A percentile compares a stretch with the other conserved stretches of the same genome.
phyloP scores from a whole-genome alignment of 2,888 invertebrate genomes.

The Hoplodrina ambigua region DNA sequence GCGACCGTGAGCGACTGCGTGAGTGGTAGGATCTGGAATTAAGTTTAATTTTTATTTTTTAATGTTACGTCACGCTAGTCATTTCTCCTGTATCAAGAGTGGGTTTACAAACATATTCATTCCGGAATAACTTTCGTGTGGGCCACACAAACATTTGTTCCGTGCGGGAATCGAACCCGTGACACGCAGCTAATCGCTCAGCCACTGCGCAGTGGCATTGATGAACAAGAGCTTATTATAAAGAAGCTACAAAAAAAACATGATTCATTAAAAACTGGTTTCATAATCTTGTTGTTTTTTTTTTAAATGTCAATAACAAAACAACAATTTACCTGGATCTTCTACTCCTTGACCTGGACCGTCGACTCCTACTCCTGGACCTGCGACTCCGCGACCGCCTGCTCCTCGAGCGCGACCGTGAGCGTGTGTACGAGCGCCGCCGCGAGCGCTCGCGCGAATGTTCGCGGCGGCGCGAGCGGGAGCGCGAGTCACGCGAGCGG shows the following conservation, averaged over 20 bases:
- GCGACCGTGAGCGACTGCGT: conserved; percentile 75
- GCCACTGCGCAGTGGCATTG: too few species aligned
- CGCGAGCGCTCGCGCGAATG: conserved; percentile 69
- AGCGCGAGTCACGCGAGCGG: conserved; percentile 57
- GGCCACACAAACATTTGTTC: too few species aligned
- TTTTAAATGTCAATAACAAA: not conserved
- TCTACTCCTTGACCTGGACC: conserved; percentile 77
- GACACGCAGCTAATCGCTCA: too few species aligned
- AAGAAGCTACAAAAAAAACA: too few species aligned
- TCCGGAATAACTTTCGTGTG: too few species aligned
- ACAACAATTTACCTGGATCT: conserved; percentile 60
- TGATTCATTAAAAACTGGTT: too few species aligned
- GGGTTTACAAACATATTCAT: too few species aligned
- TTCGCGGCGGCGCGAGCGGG: conserved; percentile 63
- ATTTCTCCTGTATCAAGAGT: too few species aligned
- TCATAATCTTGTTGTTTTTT: too few species aligned
- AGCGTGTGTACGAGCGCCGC: conserved; percentile 70
- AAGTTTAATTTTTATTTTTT: not conserved
- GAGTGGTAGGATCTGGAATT: conserved; percentile 75
- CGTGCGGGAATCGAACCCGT: too few species aligned
- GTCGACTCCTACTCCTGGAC: conserved; percentile 74
- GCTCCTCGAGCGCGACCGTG: conserved; percentile 62
- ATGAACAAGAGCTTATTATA: too few species aligned
- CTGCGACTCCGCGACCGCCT: conserved; percentile 64
- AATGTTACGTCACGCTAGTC: too few species aligned